Conservation (phyloP, 2,888 invertebrate genomes). For the Dynastes grantii region DNA sequence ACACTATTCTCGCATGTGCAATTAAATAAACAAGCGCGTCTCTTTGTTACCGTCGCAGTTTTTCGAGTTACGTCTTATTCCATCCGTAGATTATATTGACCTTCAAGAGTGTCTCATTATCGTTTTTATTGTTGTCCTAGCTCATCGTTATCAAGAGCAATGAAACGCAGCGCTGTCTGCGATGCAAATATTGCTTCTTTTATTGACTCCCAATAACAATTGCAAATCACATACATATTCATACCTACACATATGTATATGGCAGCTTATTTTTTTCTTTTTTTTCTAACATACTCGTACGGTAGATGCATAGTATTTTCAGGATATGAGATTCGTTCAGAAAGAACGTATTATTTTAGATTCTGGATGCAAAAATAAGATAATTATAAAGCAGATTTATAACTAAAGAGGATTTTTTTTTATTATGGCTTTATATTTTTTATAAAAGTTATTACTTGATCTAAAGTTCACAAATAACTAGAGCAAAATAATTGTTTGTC, state of each 20-base stretch:
- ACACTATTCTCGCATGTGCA: constrained; percentile 5
- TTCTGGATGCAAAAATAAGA: too few species aligned
- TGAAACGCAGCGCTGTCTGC: neutral
- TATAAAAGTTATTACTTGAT: too few species aligned
- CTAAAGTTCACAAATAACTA: too few species aligned
- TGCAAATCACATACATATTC: neutral
- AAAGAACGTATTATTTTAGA: too few species aligned
- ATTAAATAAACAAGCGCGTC: constrained; percentile 6
- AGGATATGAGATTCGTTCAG: too few species aligned
- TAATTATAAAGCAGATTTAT: too few species aligned
- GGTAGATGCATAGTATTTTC: too few species aligned
- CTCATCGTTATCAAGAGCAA: neutral
- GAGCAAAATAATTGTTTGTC: too few species aligned
- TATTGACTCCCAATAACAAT: neutral
- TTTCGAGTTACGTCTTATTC: neutral
- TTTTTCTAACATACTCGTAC: neutral
- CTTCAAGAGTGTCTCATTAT: constrained; percentile 19
- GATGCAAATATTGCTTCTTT: neutral
- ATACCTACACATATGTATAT: neutral
- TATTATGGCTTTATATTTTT: too few species aligned
- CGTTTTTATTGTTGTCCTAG: constrained; percentile 16
- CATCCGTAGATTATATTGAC: constrained; percentile 14
- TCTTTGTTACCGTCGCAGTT: neutral
- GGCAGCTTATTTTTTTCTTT: neutral
- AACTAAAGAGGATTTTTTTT: too few species aligned